Base-by-base conservation (phyloP, 2,888 invertebrate genomes). In the Phortica magna region DNA sequence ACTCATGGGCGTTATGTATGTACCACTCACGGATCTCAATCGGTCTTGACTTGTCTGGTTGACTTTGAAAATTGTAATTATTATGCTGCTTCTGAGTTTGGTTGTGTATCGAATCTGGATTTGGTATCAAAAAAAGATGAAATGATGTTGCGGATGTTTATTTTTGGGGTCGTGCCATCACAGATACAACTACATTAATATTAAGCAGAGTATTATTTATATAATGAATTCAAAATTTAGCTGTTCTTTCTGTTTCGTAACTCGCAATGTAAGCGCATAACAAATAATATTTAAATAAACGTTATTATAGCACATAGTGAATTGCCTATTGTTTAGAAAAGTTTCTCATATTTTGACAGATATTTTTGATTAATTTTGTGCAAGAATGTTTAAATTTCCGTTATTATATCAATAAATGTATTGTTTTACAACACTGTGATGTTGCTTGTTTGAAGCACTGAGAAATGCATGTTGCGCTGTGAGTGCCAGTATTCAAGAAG, bases 1-100 rank as follows among this genome's bases (percentile, higher is more conserved):
- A 61, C 93, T 99, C 10, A 98, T 99, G 97, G 97, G 97, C 61
- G 99, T 99, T 12, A 96, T 98, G 83, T 99, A 98, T 91, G 99
- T 99, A 53, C 99, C 99, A 0, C 93, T 99, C 67, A 99, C 99
- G 0, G 98, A 98, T 91, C 95, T 95, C 90, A 94, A 83, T 77
- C 81, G 83, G 0, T 86, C 92, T 74, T 92, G 92, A 92, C 88
- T 90, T 80, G 77, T 84, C 59, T 68, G 80, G 42, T 74, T 81
- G n/a, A 19, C 53, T 12, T 79, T 84, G 9, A 87, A 83, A 80
- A 75, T 80, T 41, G 5, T 83, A 59, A 61, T 89, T 74, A 79
- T 84, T 17, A 55, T 83, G 67, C 59, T 85, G 59, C 77, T 91
- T 39, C 67, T 86, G 43, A 80, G 84, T n/a, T 77, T 89, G 77